phyloP scores from a whole-genome alignment of 2,797 vertebrate species.

The Enteromius afrohamiltoni region DNA sequence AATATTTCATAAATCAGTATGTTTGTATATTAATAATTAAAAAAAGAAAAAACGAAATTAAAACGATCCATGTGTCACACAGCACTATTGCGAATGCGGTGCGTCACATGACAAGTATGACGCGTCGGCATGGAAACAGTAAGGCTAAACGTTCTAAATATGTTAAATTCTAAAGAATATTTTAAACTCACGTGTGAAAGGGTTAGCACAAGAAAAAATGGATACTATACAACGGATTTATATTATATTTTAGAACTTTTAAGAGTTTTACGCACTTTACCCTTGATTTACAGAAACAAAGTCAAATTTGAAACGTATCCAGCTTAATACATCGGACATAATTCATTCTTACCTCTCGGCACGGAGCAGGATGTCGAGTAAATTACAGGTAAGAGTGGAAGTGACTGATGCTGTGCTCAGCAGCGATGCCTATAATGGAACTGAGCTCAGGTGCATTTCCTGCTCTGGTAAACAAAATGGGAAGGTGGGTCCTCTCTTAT shows the following conservation, averaged over 20 bases:
- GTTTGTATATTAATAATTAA: too few relatives aligned
- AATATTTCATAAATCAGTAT: too few relatives aligned
- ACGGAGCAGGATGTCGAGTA: not conserved
- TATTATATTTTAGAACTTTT: not conserved
- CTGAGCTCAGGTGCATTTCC: not conserved
- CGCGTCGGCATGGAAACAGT: too few relatives aligned
- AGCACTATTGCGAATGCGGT: not conserved
- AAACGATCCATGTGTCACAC: too few relatives aligned
- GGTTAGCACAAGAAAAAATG: too few relatives aligned
- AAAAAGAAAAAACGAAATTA: too few relatives aligned
- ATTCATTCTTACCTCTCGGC: not conserved
- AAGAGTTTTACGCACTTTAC: not conserved
- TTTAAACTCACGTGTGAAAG: too few relatives aligned
- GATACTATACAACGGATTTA: not conserved
- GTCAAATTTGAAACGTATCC: not conserved
- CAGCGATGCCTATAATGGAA: not conserved
- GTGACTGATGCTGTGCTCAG: not conserved
- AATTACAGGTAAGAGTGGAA: not conserved
- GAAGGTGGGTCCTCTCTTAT: not conserved
- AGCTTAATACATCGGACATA: not conserved
- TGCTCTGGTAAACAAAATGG: not conserved
- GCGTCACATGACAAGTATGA: too few relatives aligned
- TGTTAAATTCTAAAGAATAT: too few relatives aligned
- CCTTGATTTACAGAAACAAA: not conserved
- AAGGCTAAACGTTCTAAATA: too few relatives aligned